Evolutionary conservation across 2,113 vertebrate species (phyloP).

Genomic region (Epinephelus moara): DNA sequence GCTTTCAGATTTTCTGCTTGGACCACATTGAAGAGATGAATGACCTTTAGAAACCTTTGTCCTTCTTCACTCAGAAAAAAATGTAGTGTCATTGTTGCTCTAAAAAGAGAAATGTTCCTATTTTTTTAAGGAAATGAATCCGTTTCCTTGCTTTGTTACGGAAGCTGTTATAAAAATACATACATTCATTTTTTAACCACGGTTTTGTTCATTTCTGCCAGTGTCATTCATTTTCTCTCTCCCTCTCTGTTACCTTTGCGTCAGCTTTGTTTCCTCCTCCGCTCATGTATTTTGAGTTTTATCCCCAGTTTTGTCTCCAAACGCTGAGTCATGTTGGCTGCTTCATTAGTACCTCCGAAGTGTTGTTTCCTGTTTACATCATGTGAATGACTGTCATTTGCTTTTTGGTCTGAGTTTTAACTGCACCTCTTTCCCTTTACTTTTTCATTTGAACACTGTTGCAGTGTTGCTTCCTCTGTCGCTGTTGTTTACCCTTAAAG

Average conservation of each 20-base stretch:
- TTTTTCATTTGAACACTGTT: not conserved
- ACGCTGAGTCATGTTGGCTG: not conserved
- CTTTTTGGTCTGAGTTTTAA: not conserved
- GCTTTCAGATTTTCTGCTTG: not conserved
- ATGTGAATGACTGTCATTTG: not conserved
- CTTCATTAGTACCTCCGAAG: not conserved
- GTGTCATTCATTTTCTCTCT: not conserved
- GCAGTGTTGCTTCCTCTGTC: too few relatives aligned
- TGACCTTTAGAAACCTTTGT: not conserved
- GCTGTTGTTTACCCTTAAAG: not conserved
- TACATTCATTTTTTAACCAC: not conserved
- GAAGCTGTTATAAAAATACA: not conserved
- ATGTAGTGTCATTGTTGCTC: not conserved
- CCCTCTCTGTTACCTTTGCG: not conserved
- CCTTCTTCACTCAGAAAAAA: not conserved
- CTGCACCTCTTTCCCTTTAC: too few relatives aligned
- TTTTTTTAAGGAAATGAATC: constrained; percentile 8
- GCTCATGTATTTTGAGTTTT: not conserved
- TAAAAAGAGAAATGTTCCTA: not conserved
- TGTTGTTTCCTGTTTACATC: constrained; percentile 18
- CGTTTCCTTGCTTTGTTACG: constrained; percentile 15
- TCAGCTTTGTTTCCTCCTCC: not conserved
- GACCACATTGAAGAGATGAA: not conserved
- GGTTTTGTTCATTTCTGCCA: not conserved
- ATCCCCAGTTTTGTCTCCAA: not conserved